Evolutionary conservation across 23 tunicate species (phyloP).

Genomic region (Styela plicata): DNA sequence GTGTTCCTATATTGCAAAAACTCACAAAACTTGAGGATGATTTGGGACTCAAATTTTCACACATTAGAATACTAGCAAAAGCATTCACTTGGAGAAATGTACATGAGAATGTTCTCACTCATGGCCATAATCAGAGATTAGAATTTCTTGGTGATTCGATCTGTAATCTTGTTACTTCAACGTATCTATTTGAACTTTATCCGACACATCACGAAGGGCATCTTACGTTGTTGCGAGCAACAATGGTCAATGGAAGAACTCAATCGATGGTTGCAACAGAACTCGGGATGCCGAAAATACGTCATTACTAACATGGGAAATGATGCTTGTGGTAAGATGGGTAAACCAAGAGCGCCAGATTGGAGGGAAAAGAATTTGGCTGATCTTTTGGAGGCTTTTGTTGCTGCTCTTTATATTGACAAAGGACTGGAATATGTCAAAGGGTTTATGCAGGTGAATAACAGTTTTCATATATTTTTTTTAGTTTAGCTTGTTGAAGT

Average conservation of each 20-base stretch:
- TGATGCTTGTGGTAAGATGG: conserved; percentile 21
- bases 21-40: conserved; percentile 77
- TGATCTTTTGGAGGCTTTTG: conserved; percentile 89
- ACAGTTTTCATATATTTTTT: too few relatives aligned
- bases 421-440: conserved; percentile 82
- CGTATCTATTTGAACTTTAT: conserved; percentile 77
- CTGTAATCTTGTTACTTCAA: conserved; percentile 90
- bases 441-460: conserved; percentile 59
- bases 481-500: too few relatives aligned
- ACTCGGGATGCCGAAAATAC: conserved; percentile 78
- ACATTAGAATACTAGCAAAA: conserved; percentile 84
- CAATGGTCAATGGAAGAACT: conserved; percentile 89
- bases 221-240: conserved; percentile 81
- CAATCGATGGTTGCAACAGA: conserved; percentile 91
- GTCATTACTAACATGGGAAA: conserved; percentile 39
- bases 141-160: conserved; percentile 96
- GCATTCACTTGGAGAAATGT: conserved; percentile 94
- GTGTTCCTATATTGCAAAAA: conserved; percentile 61
- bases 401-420: conserved; percentile 85
- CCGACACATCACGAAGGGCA: conserved; percentile 99
- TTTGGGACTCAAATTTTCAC: conserved; percentile 83
- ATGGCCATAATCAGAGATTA: conserved; percentile 92
- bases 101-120: conserved; percentile 77
- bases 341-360: conserved; percentile 45
- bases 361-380: conserved; percentile 96